A percentile compares a stretch with the other conserved stretches of the same genome.
phyloP scores from a whole-genome alignment of 2,888 invertebrate species.

The Microctonus aethiopoides region DNA sequence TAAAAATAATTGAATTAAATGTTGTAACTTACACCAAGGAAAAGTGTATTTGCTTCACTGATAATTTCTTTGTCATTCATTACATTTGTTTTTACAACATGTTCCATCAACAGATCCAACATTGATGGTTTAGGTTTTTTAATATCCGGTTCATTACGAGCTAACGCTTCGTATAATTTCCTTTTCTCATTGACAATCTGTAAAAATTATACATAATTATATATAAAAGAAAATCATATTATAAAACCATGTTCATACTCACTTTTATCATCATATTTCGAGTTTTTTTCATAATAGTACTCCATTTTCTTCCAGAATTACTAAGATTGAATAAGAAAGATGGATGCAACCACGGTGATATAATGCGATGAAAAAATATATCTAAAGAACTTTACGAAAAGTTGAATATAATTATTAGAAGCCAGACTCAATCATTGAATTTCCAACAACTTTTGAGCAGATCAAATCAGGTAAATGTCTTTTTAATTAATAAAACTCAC shows the following conservation, averaged over 20 bases:
- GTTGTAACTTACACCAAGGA: neutral
- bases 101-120: neutral
- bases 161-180: neutral
- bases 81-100: neutral
- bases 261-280: neutral
- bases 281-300: neutral
- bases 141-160: neutral
- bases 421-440: too few species aligned
- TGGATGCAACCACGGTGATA: slow-evolving; percentile 13
- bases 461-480: too few species aligned
- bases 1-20: neutral
- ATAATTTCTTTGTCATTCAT: neutral
- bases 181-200: neutral
- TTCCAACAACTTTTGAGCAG: too few species aligned
- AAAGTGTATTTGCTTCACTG: neutral
- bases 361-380: neutral
- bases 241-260: neutral
- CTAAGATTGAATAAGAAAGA: slow-evolving; percentile 1
- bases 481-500: too few species aligned
- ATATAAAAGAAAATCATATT: neutral
- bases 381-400: neutral
- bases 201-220: neutral
- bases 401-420: too few species aligned
- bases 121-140: neutral
- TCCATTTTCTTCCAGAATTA: neutral